Evolutionary conservation across 2,888 invertebrate genomes (phyloP), one percentile per base, ranked within the genome.

Genomic region (Melanostoma scalare): DNA sequence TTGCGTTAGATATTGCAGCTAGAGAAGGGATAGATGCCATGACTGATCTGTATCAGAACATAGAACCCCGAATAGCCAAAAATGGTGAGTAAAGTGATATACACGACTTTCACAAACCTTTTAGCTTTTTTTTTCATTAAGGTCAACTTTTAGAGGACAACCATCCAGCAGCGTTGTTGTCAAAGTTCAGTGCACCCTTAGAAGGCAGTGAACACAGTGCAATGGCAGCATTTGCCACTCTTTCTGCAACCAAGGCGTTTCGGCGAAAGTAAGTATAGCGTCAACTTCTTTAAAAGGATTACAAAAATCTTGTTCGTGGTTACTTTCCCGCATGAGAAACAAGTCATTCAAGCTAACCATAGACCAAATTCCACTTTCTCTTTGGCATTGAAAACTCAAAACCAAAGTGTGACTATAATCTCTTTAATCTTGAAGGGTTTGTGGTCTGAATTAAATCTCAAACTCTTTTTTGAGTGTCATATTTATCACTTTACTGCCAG

Each of bases 171-270:
- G 88, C 90, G 3, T 85, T 89, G 63, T 86, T 91, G 8, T 89
- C 91, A 3, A 89, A 89, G 81, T 91, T 91, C 86, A 91, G 91
- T 87, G 90, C 90, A 36, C 89, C 91, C 6, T 84, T 86, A 33
- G 87, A 88, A 74, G 89, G 89, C 36, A 87, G 88, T 4, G 88
- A 88, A 38, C 86, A 87, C 8, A 86, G 88, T 68, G 89, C 90
- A 50, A 91, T 90, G 90, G 91, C 90, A 31, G 91, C 91, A 40
- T 91, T 88, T 87, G 91, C 91, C 42, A 88, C 90, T n/a, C 86
- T 91, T 42, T 87, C 89, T 38, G 90, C 92, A 20, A 88, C 91
- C 44, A 91, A 91, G 86, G 89, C 89, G 48, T 90, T 91, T 86
- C 89, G 89, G 52, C 89, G 90, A 87, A 91, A 89, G 91, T 91